Percentiles rank a stretch among this genome's conserved stretches.
Evolutionary conservation across 92 coral and sea anemone species (phyloP).

Genomic region (Parazoanthus darwini): DNA sequence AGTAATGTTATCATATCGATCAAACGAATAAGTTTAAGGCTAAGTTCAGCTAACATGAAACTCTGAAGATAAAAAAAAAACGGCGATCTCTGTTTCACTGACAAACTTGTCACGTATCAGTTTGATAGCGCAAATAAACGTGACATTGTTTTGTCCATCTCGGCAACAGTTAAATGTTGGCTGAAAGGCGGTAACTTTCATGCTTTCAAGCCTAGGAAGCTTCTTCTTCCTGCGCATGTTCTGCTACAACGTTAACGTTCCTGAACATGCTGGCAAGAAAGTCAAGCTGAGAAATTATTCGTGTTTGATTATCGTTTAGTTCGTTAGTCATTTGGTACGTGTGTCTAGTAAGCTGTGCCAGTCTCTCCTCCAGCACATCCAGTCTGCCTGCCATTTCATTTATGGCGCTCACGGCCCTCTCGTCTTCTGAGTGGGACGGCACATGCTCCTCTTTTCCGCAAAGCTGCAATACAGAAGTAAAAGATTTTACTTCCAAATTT

Average conservation of each 20-base stretch:
- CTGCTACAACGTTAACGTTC: not conserved
- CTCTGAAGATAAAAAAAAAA: no score
- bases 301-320: not conserved
- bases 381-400: not conserved
- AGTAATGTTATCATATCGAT: no score
- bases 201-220: no score
- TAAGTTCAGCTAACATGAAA: no score
- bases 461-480: not conserved
- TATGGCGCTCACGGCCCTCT: not conserved
- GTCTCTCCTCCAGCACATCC: not conserved
- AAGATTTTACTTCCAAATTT: not conserved
- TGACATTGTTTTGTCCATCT: no score
- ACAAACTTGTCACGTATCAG: no score
- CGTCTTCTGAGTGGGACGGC: not conserved
- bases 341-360: not conserved
- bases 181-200: no score
- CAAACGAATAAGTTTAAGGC: no score
- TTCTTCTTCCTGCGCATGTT: not conserved
- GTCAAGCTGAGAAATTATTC: constrained; percentile 20
- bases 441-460: not conserved
- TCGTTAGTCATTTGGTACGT: not conserved
- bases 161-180: no score
- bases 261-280: not conserved
- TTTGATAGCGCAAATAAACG: no score
- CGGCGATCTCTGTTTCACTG: no score